These are phyloP conservation scores for Picathartes gymnocephalus DNA, from an alignment of 2,113 vertebrate genomes.

Conservation along the genomic window DNA sequence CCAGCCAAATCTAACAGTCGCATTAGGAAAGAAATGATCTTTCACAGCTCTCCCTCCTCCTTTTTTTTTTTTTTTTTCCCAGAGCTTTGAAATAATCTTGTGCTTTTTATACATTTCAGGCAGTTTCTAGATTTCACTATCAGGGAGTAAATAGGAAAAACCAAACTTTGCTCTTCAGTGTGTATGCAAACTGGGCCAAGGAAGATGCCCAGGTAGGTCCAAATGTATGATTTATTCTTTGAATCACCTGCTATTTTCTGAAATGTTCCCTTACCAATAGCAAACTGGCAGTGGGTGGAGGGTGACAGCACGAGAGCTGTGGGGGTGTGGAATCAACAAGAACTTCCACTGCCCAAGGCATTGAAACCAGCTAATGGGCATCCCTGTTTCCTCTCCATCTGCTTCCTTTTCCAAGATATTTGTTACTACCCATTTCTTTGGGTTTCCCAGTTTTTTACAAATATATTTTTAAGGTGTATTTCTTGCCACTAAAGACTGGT, in stretches of 20 bases:
- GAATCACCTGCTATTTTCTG: neutral
- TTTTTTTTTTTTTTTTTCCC: neutral
- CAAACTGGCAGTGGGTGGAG: rapidly evolving
- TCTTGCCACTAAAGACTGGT: neutral
- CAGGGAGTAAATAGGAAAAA: neutral
- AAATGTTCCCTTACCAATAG: neutral
- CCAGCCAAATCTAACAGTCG: conserved; percentile 1
- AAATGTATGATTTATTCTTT: neutral
- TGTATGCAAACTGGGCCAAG: neutral
- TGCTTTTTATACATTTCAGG: neutral
- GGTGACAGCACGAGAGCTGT: rapidly evolving
- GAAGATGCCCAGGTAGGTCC: neutral
- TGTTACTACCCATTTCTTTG: neutral
- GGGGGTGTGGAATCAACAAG: neutral
- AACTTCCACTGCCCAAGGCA: rapidly evolving
- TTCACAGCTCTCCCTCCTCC: neutral
- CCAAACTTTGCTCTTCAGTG: neutral
- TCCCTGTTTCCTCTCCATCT: neutral
- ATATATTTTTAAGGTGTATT: neutral
- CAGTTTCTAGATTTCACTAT: neutral
- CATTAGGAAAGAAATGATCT: conserved; percentile 38
- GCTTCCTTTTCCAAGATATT: neutral
- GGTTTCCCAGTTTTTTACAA: neutral
- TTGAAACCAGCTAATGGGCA: rapidly evolving
- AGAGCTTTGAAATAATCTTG: neutral